A percentile compares a stretch with the other conserved stretches of the same genome.
phyloP scores from a whole-genome alignment of 2,113 vertebrate genomes.

The Forbesichthys agassizii region DNA sequence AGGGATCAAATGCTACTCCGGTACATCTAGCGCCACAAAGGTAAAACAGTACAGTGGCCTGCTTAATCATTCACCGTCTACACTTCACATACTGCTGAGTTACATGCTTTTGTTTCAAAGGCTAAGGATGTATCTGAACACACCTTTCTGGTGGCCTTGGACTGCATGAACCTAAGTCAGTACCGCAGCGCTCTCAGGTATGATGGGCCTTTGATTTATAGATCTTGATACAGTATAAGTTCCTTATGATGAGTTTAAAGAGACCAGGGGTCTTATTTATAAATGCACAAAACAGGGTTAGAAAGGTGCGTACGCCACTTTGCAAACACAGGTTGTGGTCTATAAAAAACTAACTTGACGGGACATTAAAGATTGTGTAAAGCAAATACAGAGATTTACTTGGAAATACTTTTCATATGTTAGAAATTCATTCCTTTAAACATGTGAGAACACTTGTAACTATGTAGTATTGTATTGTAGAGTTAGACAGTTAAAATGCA shows the following conservation, averaged over 20 bases:
- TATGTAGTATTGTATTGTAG: too few relatives aligned
- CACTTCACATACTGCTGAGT: slow-evolving; percentile 6
- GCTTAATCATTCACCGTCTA: background rate
- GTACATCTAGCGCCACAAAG: slow-evolving; percentile 83
- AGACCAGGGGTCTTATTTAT: too few relatives aligned
- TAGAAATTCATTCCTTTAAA: too few relatives aligned
- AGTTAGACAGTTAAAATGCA: too few relatives aligned
- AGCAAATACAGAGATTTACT: too few relatives aligned
- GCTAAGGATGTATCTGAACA: slow-evolving; percentile 87
- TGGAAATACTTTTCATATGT: too few relatives aligned
- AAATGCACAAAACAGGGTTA: too few relatives aligned
- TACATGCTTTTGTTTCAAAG: slow-evolving; percentile 66
- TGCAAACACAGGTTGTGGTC: too few relatives aligned
- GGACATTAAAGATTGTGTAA: too few relatives aligned
- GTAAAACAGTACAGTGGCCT: slow-evolving; percentile 67
- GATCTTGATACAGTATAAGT: background rate
- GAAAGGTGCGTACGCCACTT: too few relatives aligned
- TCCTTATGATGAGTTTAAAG: background rate
- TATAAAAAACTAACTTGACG: too few relatives aligned
- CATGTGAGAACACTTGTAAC: too few relatives aligned
- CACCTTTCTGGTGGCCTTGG: slow-evolving; percentile 77
- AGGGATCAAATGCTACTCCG: slow-evolving; percentile 89
- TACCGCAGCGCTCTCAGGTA: slow-evolving; percentile 84
- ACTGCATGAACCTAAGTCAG: slow-evolving; percentile 75
- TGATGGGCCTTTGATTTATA: background rate